Conservation (phyloP, 2,113 vertebrate genomes). For the Myxocyprinus asiaticus region DNA sequence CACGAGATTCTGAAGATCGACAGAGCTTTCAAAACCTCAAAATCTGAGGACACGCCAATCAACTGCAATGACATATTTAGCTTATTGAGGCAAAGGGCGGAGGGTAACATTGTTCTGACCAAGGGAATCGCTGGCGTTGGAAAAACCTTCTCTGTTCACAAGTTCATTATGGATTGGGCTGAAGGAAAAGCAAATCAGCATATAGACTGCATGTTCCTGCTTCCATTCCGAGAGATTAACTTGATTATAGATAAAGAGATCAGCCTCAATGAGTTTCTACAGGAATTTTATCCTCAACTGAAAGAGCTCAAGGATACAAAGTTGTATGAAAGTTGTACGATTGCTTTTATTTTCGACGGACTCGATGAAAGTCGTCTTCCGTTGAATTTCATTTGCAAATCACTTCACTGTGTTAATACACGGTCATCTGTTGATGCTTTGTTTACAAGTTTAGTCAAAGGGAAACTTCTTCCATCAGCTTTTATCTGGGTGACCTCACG, state of each 20-base stretch:
- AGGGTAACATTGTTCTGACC: slow-evolving; percentile 45
- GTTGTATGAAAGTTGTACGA: slow-evolving; percentile 9
- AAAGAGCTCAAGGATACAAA: slow-evolving; percentile 5
- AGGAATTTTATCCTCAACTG: slow-evolving; percentile 47
- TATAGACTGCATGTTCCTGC: slow-evolving; percentile 47
- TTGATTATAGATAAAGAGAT: slow-evolving; percentile 37
- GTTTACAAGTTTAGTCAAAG: slow-evolving; percentile 42
- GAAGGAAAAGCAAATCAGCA: slow-evolving; percentile 38
- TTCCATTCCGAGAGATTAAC: slow-evolving; percentile 57
- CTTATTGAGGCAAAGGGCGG: neutral
- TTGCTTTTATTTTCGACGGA: slow-evolving; percentile 52
- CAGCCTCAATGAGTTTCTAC: slow-evolving; percentile 50
- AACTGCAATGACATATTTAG: slow-evolving; percentile 48
- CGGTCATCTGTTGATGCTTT: slow-evolving; percentile 33
- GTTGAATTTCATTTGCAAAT: slow-evolving; percentile 28
- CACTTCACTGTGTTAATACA: neutral
- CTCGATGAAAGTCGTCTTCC: slow-evolving; percentile 48
- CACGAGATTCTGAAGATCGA: slow-evolving; percentile 23
- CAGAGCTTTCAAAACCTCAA: neutral
- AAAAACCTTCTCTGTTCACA: slow-evolving; percentile 52
- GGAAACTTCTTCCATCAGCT: slow-evolving; percentile 46
- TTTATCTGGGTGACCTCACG: slow-evolving; percentile 52
- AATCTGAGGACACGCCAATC: slow-evolving; percentile 25
- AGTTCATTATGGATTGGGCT: slow-evolving; percentile 54
- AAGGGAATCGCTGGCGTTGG: slow-evolving; percentile 56